Conservation (phyloP, 2,113 vertebrate genomes). For the Pithys albifrons region DNA sequence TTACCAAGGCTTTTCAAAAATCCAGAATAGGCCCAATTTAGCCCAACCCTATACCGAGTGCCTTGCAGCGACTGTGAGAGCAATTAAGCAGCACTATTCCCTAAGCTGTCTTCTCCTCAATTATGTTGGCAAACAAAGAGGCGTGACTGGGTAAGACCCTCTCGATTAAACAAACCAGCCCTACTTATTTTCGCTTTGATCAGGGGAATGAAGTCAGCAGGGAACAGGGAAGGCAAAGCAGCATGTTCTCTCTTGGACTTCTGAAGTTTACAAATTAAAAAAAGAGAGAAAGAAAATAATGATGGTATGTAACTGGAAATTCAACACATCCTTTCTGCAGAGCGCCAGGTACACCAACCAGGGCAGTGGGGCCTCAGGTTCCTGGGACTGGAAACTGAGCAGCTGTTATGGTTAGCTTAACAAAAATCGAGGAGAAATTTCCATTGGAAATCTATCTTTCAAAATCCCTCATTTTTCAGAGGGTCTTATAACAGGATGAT, state of each 20-base stretch:
- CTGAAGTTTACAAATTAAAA: not conserved
- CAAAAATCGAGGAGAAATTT: not conserved
- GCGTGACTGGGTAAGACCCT: constrained; percentile 48
- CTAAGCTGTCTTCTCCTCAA: constrained; percentile 52
- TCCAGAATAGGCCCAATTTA: constrained; percentile 22
- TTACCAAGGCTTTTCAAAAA: constrained; percentile 20
- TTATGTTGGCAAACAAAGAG: constrained; percentile 45
- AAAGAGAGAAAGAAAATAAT: not conserved
- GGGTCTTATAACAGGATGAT: not conserved
- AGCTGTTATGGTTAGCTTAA: not conserved
- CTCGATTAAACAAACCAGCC: constrained; percentile 41
- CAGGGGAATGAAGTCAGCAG: constrained; percentile 36
- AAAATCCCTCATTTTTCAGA: not conserved
- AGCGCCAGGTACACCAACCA: not conserved
- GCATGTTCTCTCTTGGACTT: not conserved
- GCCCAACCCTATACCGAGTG: not conserved
- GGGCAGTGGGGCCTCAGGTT: not conserved
- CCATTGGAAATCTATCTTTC: not conserved
- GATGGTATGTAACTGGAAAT: not conserved
- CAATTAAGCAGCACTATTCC: constrained; percentile 60
- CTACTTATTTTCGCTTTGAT: constrained; percentile 51
- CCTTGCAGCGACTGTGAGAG: not conserved
- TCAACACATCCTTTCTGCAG: not conserved
- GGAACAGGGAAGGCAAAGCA: not conserved
- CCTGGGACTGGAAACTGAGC: not conserved